Conservation (phyloP, 2,888 invertebrate genomes). For the Acanthosepion esculentum region DNA sequence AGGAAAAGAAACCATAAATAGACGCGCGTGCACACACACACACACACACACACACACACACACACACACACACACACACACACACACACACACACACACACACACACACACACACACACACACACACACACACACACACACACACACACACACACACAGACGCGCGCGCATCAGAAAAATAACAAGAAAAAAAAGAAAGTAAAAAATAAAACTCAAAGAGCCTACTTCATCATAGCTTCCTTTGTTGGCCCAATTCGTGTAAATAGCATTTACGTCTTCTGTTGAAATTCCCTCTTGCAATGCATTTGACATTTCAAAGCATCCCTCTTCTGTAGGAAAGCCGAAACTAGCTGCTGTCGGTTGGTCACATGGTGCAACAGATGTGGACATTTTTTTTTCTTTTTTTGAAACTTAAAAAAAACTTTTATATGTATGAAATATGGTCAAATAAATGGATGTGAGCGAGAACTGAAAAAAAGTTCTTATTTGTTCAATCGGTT, state of each 20-base stretch:
- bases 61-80: background rate
- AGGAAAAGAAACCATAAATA: no score
- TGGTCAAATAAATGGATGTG: no score
- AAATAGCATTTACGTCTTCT: background rate
- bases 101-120: background rate
- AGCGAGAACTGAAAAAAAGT: no score
- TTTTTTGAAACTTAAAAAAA: no score
- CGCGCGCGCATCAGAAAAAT: background rate
- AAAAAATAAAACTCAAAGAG: background rate
- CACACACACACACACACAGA: background rate
- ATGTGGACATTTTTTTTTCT: background rate
- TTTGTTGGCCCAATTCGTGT: constrained; percentile 16
- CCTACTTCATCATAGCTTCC: constrained; percentile 24
- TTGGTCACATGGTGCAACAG: background rate
- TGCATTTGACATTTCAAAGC: background rate
- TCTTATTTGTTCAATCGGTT: no score
- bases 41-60: background rate
- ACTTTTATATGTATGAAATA: no score
- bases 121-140: background rate
- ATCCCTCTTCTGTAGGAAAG: background rate
- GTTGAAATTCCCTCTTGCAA: background rate
- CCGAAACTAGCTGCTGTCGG: background rate
- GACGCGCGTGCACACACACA: background rate
- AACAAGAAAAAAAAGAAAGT: background rate
- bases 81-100: background rate